Base-by-base conservation (phyloP, 2,797 vertebrate species). In the Sardinella longiceps region DNA sequence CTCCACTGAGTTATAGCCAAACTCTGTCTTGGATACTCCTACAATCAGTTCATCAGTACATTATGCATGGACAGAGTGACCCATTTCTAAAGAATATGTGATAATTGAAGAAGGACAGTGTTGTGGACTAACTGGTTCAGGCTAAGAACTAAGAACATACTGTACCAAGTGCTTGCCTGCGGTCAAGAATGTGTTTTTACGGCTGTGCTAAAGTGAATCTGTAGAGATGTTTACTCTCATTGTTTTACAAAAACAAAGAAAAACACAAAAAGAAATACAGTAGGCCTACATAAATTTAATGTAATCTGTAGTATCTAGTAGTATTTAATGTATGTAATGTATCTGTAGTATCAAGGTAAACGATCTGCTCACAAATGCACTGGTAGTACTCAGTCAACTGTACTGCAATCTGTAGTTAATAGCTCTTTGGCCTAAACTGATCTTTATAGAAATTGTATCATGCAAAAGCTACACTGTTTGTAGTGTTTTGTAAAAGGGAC, bases 21-120 rank as follows among this genome's bases (percentile, higher is more conserved):
- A 23, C 70, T 30, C 63, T 77, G 37, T 39, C 70, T 43, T 37
- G 15, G 20, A 39, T 39, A 23, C 14, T 39, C 66, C 70, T 77
- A 6, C 70, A 77, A 77, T 77, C 70, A 77, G 33, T 77, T 77
- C 33, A 39, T 37, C 37, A 18, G 70, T 77, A 43, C 33, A 77
- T 39, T 77, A 7, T 33, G 15, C 15, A 20, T 56, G 20, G 53
- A 56, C 53, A 20, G 37, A 33, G 60, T 3, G 9, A 1, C 28
- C 60, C 5, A 15, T 12, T 30, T 30, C 30, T 66, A 66, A 10
- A 33, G 60, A 28, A 66, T 66, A 25, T 18, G 66, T 5, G 30
- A 37, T 20, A 5, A 77, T 58, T 33, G 1, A 77, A 18, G 20
- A 77, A 74, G 33, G 1, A 43, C 18, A 39, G 18, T 74, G 66